Percentiles rank a stretch among this genome's conserved stretches.
Evolutionary conservation across 2,888 invertebrate species (phyloP).

Genomic region (Drosophila birchii): DNA sequence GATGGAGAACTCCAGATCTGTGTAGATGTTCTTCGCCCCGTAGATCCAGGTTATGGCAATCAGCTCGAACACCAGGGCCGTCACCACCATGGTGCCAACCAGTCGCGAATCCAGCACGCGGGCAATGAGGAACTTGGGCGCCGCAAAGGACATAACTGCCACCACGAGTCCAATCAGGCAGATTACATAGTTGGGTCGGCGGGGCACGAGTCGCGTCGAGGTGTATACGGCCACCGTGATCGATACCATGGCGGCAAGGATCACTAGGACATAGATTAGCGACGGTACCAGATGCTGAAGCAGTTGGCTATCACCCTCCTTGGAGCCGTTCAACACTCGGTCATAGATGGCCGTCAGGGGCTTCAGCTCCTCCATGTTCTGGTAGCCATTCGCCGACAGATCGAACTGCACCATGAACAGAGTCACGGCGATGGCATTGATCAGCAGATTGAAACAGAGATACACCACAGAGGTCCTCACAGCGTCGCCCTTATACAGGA

Average conservation of each 20-base stretch:
- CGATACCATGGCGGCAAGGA: slow-evolving; percentile 82
- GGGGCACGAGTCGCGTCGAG: slow-evolving; percentile 82
- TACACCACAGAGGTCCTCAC: slow-evolving; percentile 84
- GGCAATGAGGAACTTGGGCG: slow-evolving; percentile 82
- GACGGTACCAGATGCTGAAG: slow-evolving; percentile 80
- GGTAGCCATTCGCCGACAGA: slow-evolving; percentile 73
- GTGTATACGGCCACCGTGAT: slow-evolving; percentile 83
- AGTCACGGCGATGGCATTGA: slow-evolving; percentile 84
- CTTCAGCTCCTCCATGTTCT: slow-evolving; percentile 81
- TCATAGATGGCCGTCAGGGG: slow-evolving; percentile 84
- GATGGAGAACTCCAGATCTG: slow-evolving; percentile 84
- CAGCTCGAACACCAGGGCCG: slow-evolving; percentile 83
- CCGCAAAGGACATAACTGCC: slow-evolving; percentile 81
- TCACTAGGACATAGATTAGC: slow-evolving; percentile 79
- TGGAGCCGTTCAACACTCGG: slow-evolving; percentile 74
- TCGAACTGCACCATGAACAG: slow-evolving; percentile 84
- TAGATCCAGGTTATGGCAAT: slow-evolving; percentile 85
- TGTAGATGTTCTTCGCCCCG: slow-evolving; percentile 84
- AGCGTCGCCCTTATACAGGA: slow-evolving; percentile 85
- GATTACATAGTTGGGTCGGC: slow-evolving; percentile 84
- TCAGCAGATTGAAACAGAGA: slow-evolving; percentile 84
- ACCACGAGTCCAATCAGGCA: slow-evolving; percentile 82
- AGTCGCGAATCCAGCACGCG: slow-evolving; percentile 83
- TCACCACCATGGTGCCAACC: slow-evolving; percentile 83
- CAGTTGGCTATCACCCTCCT: slow-evolving; percentile 58